These are phyloP conservation scores for Eira barbara DNA, from an alignment of 2,113 vertebrate species.

Conservation along the genomic window DNA sequence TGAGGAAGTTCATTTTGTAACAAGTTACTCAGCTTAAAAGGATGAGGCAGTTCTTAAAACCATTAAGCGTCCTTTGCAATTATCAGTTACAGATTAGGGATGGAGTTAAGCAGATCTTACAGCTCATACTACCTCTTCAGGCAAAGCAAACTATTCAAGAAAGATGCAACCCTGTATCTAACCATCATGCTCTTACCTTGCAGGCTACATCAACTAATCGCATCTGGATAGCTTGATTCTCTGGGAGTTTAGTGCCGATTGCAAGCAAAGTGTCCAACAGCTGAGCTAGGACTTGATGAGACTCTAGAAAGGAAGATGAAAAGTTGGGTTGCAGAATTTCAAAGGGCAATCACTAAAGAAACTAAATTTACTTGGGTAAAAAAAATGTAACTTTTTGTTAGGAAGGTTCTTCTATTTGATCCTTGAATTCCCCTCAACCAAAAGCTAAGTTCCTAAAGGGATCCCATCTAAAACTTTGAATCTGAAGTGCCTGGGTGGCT, in stretches of 20 bases:
- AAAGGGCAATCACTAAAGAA: constrained; percentile 24
- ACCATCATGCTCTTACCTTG: constrained; percentile 85
- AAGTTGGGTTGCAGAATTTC: constrained; percentile 16
- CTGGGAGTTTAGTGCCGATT: constrained; percentile 92
- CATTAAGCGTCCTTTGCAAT: neutral
- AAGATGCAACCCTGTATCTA: neutral
- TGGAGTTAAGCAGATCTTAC: neutral
- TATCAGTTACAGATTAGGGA: neutral
- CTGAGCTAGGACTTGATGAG: constrained; percentile 97
- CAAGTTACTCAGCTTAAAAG: constrained; percentile 17
- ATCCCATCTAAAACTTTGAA: neutral
- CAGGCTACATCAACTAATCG: constrained; percentile 93
- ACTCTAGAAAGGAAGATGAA: constrained; percentile 85
- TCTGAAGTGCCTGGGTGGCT: neutral
- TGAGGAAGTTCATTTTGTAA: constrained; percentile 33
- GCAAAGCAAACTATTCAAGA: neutral
- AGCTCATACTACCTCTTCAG: neutral
- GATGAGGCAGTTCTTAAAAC: neutral
- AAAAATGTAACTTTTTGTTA: neutral
- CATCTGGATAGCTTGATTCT: constrained; percentile 85
- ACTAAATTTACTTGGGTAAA: constrained; percentile 11
- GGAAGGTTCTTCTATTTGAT: neutral
- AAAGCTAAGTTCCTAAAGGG: neutral
- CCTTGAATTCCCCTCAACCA: neutral
- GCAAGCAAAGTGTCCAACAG: constrained; percentile 93